These are phyloP conservation scores for Caenorhabditis imperialis DNA, from an alignment of 2,888 invertebrate genomes.

Conservation along the genomic window DNA sequence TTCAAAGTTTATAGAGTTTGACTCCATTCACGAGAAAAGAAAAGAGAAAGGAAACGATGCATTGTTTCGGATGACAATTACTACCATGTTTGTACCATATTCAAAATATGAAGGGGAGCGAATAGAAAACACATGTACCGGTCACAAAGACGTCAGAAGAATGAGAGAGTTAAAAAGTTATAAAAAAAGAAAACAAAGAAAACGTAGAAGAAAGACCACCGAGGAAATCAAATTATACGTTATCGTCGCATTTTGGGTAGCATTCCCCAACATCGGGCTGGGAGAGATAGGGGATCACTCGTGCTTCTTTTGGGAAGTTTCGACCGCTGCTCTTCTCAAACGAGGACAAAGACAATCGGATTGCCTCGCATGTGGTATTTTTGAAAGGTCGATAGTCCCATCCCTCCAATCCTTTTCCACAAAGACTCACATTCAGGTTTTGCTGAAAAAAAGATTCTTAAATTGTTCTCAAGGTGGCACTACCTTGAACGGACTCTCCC, in stretches of 20 bases:
- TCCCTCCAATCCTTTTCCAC: conserved; percentile 51
- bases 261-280: conserved; percentile 68
- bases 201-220: conserved; percentile 1
- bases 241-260: conserved; percentile 68
- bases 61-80: conserved; percentile 51
- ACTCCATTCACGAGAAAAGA: conserved; percentile 40
- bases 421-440: conserved; percentile 47
- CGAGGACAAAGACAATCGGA: conserved; percentile 34
- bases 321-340: conserved; percentile 61
- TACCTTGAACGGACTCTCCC: conserved; percentile 68
- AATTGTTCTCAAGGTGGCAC: too few relatives aligned
- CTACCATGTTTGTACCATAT: conserved; percentile 41
- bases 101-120: conserved; percentile 14
- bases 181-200: conserved; percentile 2
- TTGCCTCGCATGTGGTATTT: conserved; percentile 35
- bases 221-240: conserved; percentile 23
- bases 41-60: conserved; percentile 32
- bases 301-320: conserved; percentile 60
- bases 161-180: conserved; percentile 12
- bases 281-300: conserved; percentile 60
- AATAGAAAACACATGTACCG: too few relatives aligned
- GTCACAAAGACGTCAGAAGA: too few relatives aligned
- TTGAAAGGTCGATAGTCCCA: conserved; percentile 54
- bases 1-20: conserved; percentile 40
- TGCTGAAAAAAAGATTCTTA: conserved; percentile 56